Evolutionary conservation across 2,113 vertebrate species (phyloP).

Genomic region (Mustelus asterias): DNA sequence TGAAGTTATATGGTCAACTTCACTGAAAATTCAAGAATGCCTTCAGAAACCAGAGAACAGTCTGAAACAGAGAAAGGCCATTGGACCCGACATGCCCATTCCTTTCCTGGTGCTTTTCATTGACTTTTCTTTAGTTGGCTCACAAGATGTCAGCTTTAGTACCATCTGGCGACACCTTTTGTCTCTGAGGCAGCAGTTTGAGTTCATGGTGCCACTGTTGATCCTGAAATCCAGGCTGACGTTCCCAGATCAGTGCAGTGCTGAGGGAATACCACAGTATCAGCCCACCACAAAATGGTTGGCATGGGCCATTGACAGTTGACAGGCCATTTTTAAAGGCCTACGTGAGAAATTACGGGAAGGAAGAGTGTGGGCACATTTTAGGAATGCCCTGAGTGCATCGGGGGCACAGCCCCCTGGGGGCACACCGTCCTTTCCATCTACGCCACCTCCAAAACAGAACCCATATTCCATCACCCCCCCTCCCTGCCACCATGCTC

Average conservation of each 20-base stretch:
- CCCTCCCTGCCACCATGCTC: no score
- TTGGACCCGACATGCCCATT: background rate
- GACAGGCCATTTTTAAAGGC: no score
- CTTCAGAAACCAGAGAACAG: background rate
- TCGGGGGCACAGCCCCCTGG: no score
- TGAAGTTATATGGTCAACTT: no score
- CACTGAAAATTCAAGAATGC: background rate
- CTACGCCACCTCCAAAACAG: no score
- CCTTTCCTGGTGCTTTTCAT: background rate
- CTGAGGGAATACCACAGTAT: background rate
- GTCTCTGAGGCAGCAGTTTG: background rate
- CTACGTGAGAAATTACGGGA: no score
- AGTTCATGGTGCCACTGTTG: background rate
- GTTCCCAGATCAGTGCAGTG: background rate
- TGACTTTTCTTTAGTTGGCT: no score
- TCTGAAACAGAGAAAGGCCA: background rate
- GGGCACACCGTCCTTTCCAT: no score
- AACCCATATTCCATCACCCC: no score
- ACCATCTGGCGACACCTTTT: background rate
- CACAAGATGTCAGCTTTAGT: background rate
- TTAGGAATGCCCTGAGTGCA: no score
- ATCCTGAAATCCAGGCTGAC: background rate
- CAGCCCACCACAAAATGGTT: background rate
- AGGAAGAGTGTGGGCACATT: no score
- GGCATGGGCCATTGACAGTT: no score